These are phyloP conservation scores for Esperia sulphurella DNA, from an alignment of 2,888 invertebrate species.

Conservation along the genomic window DNA sequence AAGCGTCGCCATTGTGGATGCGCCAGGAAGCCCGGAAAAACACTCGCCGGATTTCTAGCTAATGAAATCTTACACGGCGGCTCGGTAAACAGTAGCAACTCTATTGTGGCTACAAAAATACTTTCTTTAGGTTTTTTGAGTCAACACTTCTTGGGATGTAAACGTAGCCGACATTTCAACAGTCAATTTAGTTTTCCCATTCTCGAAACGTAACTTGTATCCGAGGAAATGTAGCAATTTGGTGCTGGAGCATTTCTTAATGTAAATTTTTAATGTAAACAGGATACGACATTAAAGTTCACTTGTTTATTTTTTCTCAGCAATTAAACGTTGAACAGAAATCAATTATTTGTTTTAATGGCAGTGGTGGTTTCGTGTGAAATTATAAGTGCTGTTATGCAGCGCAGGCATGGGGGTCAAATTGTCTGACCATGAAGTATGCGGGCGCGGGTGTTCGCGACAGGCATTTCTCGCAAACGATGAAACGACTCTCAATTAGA, in stretches of 20 bases:
- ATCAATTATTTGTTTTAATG: slow-evolving; percentile 32
- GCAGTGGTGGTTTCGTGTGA: slow-evolving; percentile 43
- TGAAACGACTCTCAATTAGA: slow-evolving; percentile 71
- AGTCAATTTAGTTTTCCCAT: slow-evolving; percentile 40
- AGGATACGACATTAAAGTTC: slow-evolving; percentile 34
- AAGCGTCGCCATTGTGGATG: slow-evolving; percentile 76
- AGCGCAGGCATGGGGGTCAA: slow-evolving; percentile 46
- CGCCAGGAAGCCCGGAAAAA: slow-evolving; percentile 74
- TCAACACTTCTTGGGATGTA: slow-evolving; percentile 53
- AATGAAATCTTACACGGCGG: slow-evolving; percentile 67
- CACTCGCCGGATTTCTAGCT: slow-evolving; percentile 71
- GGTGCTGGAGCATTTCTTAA: slow-evolving; percentile 35
- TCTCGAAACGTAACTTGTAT: slow-evolving; percentile 36
- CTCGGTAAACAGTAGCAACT: slow-evolving; percentile 44
- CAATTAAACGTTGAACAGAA: slow-evolving; percentile 36
- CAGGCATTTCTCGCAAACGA: slow-evolving; percentile 59
- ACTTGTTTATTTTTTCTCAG: slow-evolving; percentile 35
- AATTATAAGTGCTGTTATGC: slow-evolving; percentile 30
- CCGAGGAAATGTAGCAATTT: slow-evolving; percentile 49
- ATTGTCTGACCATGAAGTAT: slow-evolving; percentile 44
- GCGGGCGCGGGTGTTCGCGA: slow-evolving; percentile 76
- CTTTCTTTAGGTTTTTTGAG: slow-evolving; percentile 27
- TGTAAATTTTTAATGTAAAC: slow-evolving; percentile 26
- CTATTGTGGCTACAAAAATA: slow-evolving; percentile 40
- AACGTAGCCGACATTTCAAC: slow-evolving; percentile 40